Evolutionary conservation across 2,888 invertebrate species (phyloP), one percentile per base, ranked within the genome.

Genomic region (Megamerina dolium): DNA sequence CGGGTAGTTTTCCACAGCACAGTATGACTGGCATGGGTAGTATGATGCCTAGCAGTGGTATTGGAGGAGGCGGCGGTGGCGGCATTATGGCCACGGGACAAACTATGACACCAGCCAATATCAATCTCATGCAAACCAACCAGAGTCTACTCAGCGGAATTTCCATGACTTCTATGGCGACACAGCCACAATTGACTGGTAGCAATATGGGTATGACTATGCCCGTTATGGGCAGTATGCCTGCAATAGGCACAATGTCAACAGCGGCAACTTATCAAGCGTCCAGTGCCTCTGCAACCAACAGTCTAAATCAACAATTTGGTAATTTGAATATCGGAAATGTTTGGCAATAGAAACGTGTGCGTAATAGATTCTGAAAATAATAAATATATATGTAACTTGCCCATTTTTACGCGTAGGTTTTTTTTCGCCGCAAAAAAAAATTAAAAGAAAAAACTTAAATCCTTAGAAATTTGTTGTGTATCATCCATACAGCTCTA

Each of bases 281-380:
- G 14, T 42, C 45, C 23, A 23, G 23, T 2, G 52, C 55, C 29
- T 52, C 60, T 41, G 51, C 61, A 40, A 59, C 67, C 37, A 53
- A 63, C 39, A 71, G 68, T 53, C 55, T 72, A 45, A 71, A 67
- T 52, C 72, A 72, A 53, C 72, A 72, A 56, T 72, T 72, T 54
- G 69, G 71, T 38, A 72, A 70, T 56, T 58, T 72, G 44, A 72
- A 71, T 58, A 66, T 72, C 48, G 72, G 72, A 34, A 72, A 72
- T 60, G 72, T 71, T 55, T 72, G 72, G 72, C 72, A 72, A 67
- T 72, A 69, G 65, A 23, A 23, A 57, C 44, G 39, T 38, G 36
- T 43, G n/a, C n/a, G n/a, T n/a, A n/a, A n/a, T n/a, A n/a, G n/a
- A n/a, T n/a, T n/a, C n/a, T n/a, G n/a, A n/a, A n/a, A n/a, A n/a